A percentile compares a stretch with the other conserved stretches of the same genome.
phyloP scores from a whole-genome alignment of 2,113 vertebrate species.

The Macaca fascicularis region DNA sequence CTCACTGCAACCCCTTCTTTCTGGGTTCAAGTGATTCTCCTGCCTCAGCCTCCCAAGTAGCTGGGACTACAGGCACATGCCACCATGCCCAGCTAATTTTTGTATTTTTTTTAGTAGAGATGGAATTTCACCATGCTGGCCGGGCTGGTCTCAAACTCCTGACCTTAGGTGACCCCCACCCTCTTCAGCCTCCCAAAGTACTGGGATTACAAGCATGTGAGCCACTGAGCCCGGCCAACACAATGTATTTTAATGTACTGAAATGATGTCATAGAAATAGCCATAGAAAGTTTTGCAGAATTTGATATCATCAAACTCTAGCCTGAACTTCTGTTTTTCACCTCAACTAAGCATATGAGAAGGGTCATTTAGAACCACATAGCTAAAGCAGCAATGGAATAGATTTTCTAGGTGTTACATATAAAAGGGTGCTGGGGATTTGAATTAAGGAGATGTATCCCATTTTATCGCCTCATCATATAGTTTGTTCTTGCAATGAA shows the following conservation, averaged over 20 bases:
- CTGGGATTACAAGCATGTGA: too few relatives aligned
- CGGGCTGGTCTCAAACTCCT: too few relatives aligned
- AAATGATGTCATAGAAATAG: background rate
- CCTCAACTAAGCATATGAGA: background rate
- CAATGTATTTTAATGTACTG: background rate
- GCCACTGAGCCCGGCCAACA: too few relatives aligned
- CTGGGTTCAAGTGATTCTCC: too few relatives aligned
- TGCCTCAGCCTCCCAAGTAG: too few relatives aligned
- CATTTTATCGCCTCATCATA: background rate
- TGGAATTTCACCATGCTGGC: too few relatives aligned
- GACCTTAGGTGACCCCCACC: too few relatives aligned
- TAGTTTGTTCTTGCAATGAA: conserved; percentile 34
- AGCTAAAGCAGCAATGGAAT: background rate
- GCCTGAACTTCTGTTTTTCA: background rate
- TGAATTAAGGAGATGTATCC: background rate
- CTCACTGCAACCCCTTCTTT: too few relatives aligned
- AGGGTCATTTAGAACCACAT: background rate
- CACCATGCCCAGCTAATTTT: too few relatives aligned
- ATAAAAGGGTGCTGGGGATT: background rate
- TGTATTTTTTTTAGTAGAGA: too few relatives aligned
- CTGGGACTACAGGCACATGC: too few relatives aligned
- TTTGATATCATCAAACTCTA: background rate
- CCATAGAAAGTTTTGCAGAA: background rate
- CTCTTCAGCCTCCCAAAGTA: too few relatives aligned
- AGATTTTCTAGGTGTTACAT: background rate